Conservation (phyloP, 2,113 vertebrate genomes). For the Tringa solitaria region DNA sequence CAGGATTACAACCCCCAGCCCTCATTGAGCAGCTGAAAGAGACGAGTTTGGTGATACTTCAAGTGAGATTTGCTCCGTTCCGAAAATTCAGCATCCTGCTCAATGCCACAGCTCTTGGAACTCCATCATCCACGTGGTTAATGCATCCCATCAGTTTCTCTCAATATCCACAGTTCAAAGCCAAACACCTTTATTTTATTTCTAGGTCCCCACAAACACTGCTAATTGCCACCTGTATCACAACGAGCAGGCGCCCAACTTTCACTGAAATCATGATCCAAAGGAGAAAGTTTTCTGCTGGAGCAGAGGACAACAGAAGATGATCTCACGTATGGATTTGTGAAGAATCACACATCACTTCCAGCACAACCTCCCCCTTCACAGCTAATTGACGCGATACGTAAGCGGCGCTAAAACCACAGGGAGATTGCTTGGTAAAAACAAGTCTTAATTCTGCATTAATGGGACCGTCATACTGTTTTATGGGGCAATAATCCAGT, state of each 20-base stretch:
- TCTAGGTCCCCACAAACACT: neutral
- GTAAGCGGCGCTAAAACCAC: neutral
- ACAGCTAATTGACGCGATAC: neutral
- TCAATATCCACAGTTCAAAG: neutral
- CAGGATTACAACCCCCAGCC: neutral
- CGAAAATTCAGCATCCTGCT: neutral
- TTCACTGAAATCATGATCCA: neutral
- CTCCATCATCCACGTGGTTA: fast-evolving
- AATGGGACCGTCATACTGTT: constrained; percentile 35
- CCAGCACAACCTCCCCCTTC: neutral
- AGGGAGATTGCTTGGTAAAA: constrained; percentile 26
- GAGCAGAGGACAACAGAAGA: neutral
- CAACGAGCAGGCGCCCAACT: neutral
- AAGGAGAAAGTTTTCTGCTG: neutral
- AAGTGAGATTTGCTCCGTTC: neutral
- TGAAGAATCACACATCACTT: neutral
- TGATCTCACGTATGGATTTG: neutral
- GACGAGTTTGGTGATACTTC: neutral
- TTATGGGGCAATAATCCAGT: constrained; percentile 36
- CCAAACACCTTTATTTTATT: neutral
- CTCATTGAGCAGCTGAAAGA: neutral
- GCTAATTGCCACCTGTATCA: neutral
- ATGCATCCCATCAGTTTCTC: neutral
- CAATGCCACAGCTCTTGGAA: neutral
- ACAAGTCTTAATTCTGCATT: constrained; percentile 34